Evolutionary conservation across 1,140 invertebrate genomes (phyloP), one percentile per base, ranked within the genome.

Genomic region (Latrodectus geometricus): DNA sequence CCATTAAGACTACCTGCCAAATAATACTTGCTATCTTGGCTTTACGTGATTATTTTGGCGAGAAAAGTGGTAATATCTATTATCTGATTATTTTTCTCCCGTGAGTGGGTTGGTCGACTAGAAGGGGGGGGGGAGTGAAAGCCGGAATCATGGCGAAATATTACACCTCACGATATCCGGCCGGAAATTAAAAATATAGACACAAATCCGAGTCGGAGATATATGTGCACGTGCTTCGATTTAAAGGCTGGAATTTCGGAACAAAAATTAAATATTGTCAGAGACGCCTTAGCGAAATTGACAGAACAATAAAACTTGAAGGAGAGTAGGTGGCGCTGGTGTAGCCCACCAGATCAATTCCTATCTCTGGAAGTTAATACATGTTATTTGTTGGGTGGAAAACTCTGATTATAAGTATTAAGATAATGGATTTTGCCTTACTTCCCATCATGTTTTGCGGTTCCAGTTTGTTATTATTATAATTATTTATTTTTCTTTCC

Each of bases 391-490:
- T 54, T 12, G 52, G 23, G 56, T 52, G 50, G 78, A 69, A 49
- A 23, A 73, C 35, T 35, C 35, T 35, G 35, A 76, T n/a, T 20
- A 23, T 54, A 50, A 20, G 80, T 61, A 82, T 82, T 82, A 82
- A 82, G 52, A 61, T 82, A 82, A 82, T 82, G 80, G 80, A 73
- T 65, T 82, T 80, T 70, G 23, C 69, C 54, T 48, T 49, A 49
- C 61, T 15, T 50, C 12, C 61, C 54, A 14, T 35, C 74, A 21
- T 54, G 21, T 49, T 21, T 56, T 76, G 61, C 20, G 23, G 23
- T 56, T 52, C 49, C 65, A 52, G n/a, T 48, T 35, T 35, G 5
- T 35, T 35, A 35, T 35, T 35, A 35, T 35, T 35, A 35, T 35
- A 35, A 35, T 35, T 35, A 35, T 35, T 35, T 35, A 35, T 35